A percentile compares a stretch with the other conserved stretches of the same genome.
These are phyloP conservation scores for Eupeodes corollae DNA, from an alignment of 1,140 invertebrate species.

Conservation along the genomic window DNA sequence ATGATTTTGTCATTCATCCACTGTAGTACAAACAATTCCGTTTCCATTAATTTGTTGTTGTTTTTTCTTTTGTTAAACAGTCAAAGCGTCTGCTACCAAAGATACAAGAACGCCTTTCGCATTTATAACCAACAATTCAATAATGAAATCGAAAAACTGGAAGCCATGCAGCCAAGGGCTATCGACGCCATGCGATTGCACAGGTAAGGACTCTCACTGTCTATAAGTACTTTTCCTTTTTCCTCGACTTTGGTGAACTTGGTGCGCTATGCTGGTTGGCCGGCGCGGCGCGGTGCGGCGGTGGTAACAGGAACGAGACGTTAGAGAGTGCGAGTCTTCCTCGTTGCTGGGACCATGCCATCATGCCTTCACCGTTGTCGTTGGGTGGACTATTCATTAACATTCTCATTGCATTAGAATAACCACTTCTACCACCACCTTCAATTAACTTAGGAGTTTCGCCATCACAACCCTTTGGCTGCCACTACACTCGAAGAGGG, in stretches of 20 bases:
- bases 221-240: too few relatives aligned
- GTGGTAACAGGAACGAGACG: too few relatives aligned
- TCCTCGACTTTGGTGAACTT: too few relatives aligned
- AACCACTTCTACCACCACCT: background rate
- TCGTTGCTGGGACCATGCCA: too few relatives aligned
- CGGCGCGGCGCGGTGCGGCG: too few relatives aligned
- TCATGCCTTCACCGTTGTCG: background rate
- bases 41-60: background rate
- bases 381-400: background rate
- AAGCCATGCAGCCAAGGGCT: constrained; percentile 32
- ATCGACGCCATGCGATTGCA: constrained; percentile 34
- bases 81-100: constrained; percentile 26
- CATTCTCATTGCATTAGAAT: background rate
- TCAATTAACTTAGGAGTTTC: constrained; percentile 18
- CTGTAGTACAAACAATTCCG: background rate
- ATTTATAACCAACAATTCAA: constrained; percentile 32
- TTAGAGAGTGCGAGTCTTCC: too few relatives aligned
- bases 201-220: constrained; percentile 15
- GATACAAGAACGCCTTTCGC: constrained; percentile 27
- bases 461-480: constrained; percentile 32
- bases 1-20: background rate
- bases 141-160: constrained; percentile 30
- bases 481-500: constrained; percentile 30
- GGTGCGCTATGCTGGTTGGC: too few relatives aligned
- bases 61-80: constrained; percentile 9